A percentile compares a stretch with the other conserved stretches of the same genome.
Conservation (phyloP, 2,797 vertebrate species). For the Sebastes diaconus region DNA sequence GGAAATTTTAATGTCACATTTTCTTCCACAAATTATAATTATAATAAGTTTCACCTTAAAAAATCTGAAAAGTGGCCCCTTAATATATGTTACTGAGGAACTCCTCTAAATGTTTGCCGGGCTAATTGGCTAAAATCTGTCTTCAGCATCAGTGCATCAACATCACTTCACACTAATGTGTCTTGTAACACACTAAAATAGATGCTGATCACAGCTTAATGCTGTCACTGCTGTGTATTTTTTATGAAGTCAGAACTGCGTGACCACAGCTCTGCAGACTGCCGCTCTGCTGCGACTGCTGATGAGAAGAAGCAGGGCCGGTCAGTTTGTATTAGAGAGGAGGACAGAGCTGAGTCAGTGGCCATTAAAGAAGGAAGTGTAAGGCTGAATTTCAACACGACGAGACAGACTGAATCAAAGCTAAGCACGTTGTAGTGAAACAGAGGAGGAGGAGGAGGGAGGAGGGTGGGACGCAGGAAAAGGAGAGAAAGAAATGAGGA, state of each 20-base stretch:
- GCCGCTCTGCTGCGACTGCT: slow-evolving; percentile 24
- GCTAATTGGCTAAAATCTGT: slow-evolving; percentile 17
- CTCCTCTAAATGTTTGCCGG: not conserved
- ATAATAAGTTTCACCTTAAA: slow-evolving; percentile 52
- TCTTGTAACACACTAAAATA: slow-evolving; percentile 18
- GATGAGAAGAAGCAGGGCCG: slow-evolving; percentile 33
- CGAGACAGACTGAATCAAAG: slow-evolving; percentile 10
- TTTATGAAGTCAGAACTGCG: slow-evolving; percentile 28
- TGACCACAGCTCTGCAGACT: slow-evolving; percentile 23
- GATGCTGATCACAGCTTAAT: slow-evolving; percentile 39
- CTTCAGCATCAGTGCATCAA: not conserved
- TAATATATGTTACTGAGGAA: slow-evolving; percentile 1
- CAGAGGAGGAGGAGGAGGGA: not conserved
- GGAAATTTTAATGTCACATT: slow-evolving; percentile 54
- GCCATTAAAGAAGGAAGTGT: slow-evolving; percentile 44
- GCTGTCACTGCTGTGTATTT: slow-evolving; percentile 20
- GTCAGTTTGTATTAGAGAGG: slow-evolving; percentile 47
- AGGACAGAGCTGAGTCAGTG: slow-evolving; percentile 51
- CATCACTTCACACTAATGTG: slow-evolving; percentile 19
- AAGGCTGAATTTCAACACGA: slow-evolving; percentile 28
- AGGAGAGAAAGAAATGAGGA: not conserved
- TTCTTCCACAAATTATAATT: slow-evolving; percentile 20
- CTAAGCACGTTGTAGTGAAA: not conserved
- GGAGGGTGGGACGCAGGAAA: not conserved
- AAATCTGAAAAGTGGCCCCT: not conserved